Evolutionary conservation across 1,140 invertebrate species (phyloP).

Genomic region (Samia ricini): DNA sequence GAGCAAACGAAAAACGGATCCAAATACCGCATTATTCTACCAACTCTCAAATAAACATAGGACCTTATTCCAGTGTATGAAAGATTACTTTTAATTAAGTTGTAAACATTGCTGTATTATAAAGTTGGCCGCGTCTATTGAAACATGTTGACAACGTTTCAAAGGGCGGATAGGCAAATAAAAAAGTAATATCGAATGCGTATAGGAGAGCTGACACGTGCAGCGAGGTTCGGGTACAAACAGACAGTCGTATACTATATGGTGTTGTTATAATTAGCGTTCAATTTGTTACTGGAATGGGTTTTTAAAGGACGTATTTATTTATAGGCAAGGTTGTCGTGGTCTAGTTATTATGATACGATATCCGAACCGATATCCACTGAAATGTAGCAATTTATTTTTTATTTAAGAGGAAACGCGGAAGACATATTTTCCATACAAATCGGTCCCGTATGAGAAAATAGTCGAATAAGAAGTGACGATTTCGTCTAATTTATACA

Average conservation of each 20-base stretch:
- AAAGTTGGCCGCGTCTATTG: constrained; percentile 23
- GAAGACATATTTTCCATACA: no score
- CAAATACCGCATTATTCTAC: constrained; percentile 30
- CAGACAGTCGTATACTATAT: constrained; percentile 47
- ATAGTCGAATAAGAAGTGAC: no score
- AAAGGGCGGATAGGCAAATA: constrained; percentile 66
- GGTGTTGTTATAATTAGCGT: constrained; percentile 61
- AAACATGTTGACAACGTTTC: constrained; percentile 69
- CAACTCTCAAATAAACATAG: not conserved
- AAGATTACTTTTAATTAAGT: constrained; percentile 14
- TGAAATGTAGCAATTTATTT: no score
- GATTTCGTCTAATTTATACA: no score
- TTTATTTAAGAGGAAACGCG: no score
- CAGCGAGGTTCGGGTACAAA: constrained; percentile 33
- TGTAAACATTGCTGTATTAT: not conserved
- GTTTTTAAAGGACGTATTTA: not conserved
- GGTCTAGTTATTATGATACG: no score
- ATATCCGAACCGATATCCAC: no score
- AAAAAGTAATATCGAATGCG: constrained; percentile 64
- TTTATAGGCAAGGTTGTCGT: no score
- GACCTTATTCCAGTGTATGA: not conserved
- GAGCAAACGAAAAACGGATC: constrained; percentile 56
- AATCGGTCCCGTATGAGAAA: no score
- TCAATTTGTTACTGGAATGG: constrained; percentile 50
- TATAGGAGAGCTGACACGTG: constrained; percentile 52